These are phyloP conservation scores for Odontocolon sp. DNA, from an alignment of 2,888 invertebrate species.

Conservation along the genomic window DNA sequence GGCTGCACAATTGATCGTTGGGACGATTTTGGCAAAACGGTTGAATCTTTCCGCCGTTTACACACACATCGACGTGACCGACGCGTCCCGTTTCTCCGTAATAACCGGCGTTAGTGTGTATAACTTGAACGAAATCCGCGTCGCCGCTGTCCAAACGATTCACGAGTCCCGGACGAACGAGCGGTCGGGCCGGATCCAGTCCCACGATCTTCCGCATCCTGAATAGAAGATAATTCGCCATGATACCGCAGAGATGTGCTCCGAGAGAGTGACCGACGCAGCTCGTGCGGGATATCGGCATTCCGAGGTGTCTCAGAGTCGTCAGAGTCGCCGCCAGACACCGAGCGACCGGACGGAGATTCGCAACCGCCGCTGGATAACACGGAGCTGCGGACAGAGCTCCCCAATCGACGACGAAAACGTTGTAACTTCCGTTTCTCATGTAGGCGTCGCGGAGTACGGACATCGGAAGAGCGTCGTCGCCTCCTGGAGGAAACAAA, in stretches of 20 bases:
- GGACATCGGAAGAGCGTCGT: constrained; percentile 87
- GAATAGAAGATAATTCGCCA: constrained; percentile 88
- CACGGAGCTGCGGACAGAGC: constrained; percentile 86
- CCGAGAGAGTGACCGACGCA: constrained; percentile 91
- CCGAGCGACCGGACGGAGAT: constrained; percentile 87
- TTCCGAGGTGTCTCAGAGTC: constrained; percentile 85
- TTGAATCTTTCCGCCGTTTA: constrained; percentile 89
- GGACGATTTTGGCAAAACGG: constrained; percentile 88
- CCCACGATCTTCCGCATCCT: constrained; percentile 88
- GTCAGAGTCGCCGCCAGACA: constrained; percentile 87
- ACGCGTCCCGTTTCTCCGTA: constrained; percentile 89
- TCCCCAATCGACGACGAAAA: constrained; percentile 91
- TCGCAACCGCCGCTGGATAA: constrained; percentile 89
- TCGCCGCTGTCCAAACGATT: constrained; percentile 87
- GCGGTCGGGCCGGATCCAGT: constrained; percentile 89
- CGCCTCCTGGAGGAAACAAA: constrained; percentile 82
- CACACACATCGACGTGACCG: constrained; percentile 91
- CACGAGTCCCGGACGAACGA: constrained; percentile 85
- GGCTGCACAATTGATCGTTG: constrained; percentile 89
- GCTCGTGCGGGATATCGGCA: constrained; percentile 85
- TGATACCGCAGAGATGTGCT: constrained; percentile 89
- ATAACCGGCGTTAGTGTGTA: constrained; percentile 90
- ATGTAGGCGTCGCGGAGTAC: constrained; percentile 90
- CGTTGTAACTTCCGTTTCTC: constrained; percentile 88
- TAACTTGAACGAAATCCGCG: constrained; percentile 89